Evolutionary conservation across 2,888 invertebrate species (phyloP), one percentile per base, ranked within the genome.

Genomic region (Tyria jacobaeae): DNA sequence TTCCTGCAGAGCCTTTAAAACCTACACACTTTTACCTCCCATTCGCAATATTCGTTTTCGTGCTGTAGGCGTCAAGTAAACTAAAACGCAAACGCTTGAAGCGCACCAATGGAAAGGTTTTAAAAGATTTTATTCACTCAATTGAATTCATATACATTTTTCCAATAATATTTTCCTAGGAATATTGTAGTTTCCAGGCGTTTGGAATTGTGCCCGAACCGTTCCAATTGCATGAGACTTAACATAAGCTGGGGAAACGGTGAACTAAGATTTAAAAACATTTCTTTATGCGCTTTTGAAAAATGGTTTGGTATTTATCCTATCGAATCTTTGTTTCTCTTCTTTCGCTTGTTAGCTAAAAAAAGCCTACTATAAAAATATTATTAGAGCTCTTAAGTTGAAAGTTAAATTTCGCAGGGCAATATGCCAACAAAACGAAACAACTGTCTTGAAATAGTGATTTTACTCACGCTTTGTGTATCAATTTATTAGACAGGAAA

Each of bases 101-200:
- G 10, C 21, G 44, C 15, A 24, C 9, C 37, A 39, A 24, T 9
- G 21, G 25, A 53, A 53, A 52, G 24, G 2, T 17, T 51, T 15
- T 24, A 6, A 1, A 24, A 35, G 52, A 52, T 34, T 52, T 52
- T 24, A n/a, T 24, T 27, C 12, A 31, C 35, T 21, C 52, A 35
- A 35, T 52, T 52, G 52, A 52, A 21, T 37, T 34, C 34, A 3
- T 10, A 34, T n/a, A 50, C 12, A 27, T 50, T 31, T 17, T n/a
- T 12, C 50, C 50, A n/a, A 50, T 31, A 31, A 50, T 34, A n/a
- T 50, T 17, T 34, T 27, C 5, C 17, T 44, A 12, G 1, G 1
- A 44, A 4, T 21, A 44, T 0, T 15, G 17, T 31, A 31, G 27
- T 21, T 44, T 12, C 10, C 21, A 21, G 3, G 4, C 1, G 44